phyloP scores from a whole-genome alignment of 92 coral and sea anemone species.

The Parazoanthus atlanticus region DNA sequence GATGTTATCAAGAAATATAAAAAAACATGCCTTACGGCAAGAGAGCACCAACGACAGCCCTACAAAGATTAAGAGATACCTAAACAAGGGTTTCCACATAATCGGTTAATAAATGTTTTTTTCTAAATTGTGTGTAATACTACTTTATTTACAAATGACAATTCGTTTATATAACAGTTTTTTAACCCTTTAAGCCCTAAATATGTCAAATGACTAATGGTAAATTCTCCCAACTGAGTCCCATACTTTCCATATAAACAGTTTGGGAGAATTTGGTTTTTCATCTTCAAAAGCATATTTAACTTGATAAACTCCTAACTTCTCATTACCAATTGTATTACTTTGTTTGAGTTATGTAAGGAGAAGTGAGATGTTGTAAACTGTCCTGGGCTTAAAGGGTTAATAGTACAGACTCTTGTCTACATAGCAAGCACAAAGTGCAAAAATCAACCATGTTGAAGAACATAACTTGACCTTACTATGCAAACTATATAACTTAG shows the following conservation, averaged over 20 bases:
- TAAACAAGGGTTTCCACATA: conserved; percentile 46
- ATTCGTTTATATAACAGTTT: conserved; percentile 44
- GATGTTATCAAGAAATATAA: conserved; percentile 43
- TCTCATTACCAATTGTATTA: no score
- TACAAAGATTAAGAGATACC: conserved; percentile 41
- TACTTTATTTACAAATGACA: conserved; percentile 44
- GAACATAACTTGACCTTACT: conserved; percentile 46
- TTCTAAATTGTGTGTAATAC: conserved; percentile 47
- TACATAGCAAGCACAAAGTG: conserved; percentile 36
- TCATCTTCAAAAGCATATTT: no score
- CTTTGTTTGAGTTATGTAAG: no score
- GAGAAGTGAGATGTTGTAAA: no score
- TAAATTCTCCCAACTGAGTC: no score
- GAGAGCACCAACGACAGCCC: conserved; percentile 45
- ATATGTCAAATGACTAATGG: no score
- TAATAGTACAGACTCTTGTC: conserved; percentile 33
- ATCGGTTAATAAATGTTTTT: conserved; percentile 44
- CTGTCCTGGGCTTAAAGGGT: conserved; percentile 4
- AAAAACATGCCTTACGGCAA: conserved; percentile 48
- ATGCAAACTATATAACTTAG: conserved; percentile 41
- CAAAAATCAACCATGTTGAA: conserved; percentile 39
- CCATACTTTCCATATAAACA: no score
- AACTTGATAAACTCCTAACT: conserved; percentile 5
- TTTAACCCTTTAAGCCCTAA: conserved; percentile 4
- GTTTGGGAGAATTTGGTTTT: no score